These are phyloP conservation scores for Phrynocephalus guinanensis DNA, from an alignment of 2,797 vertebrate species.

Conservation along the genomic window DNA sequence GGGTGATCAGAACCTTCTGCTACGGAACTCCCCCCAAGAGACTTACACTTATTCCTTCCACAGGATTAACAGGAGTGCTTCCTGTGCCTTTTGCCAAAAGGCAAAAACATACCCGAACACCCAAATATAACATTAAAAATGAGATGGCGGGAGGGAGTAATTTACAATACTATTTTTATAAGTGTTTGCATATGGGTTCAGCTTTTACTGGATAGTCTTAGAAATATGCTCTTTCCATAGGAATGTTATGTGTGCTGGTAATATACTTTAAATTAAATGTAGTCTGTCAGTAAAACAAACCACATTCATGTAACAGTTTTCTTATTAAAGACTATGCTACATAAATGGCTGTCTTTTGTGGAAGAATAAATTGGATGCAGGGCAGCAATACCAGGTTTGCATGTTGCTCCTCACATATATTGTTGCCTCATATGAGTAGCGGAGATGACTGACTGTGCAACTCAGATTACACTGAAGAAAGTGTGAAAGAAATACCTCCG, in stretches of 20 bases:
- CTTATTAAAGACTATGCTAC: not conserved
- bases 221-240: constrained; percentile 17
- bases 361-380: not conserved
- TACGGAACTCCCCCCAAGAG: not conserved
- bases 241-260: constrained; percentile 18
- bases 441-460: no score
- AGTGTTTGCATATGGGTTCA: constrained; percentile 5
- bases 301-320: constrained; percentile 3
- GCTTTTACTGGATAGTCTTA: not conserved
- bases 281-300: constrained; percentile 19
- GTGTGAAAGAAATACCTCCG: no score
- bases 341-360: not conserved
- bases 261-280: constrained; percentile 17
- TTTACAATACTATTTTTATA: not conserved
- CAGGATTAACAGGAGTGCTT: not conserved
- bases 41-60: not conserved
- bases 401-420: not conserved
- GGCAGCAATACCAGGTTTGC: no score
- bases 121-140: not conserved
- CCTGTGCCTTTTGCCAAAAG: not conserved
- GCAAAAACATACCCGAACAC: not conserved
- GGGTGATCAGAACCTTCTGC: not conserved
- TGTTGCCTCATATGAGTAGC: not conserved
- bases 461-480: no score
- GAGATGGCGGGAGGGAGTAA: not conserved